phyloP scores from a whole-genome alignment of 2,797 vertebrate species.

The Scolopax rusticola region DNA sequence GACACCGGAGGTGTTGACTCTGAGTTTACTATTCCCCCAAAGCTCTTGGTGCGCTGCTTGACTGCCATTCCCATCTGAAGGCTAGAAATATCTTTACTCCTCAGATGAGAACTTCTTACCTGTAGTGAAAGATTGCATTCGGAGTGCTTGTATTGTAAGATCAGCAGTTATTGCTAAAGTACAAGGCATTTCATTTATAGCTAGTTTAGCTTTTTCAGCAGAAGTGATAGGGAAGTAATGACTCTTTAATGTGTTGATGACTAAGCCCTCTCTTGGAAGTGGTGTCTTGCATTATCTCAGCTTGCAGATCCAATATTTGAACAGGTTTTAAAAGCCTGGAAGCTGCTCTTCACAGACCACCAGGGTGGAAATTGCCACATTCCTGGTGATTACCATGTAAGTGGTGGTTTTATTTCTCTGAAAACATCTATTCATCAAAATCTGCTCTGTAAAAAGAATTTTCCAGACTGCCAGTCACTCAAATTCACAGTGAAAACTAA shows the following conservation, averaged over 20 bases:
- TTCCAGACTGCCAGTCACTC: not conserved
- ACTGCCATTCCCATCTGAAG: not conserved
- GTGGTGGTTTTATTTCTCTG: constrained; percentile 7
- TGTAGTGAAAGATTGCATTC: not conserved
- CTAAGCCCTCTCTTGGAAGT: constrained; percentile 19
- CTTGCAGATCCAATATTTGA: constrained; percentile 35
- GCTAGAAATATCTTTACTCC: not conserved
- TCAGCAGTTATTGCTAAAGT: constrained; percentile 10
- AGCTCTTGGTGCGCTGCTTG: not conserved
- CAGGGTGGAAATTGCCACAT: constrained; percentile 11
- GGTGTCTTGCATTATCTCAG: constrained; percentile 53
- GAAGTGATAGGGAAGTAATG: constrained; percentile 11
- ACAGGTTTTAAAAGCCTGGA: constrained; percentile 39
- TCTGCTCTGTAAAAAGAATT: not conserved
- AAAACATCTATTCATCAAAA: constrained; percentile 41
- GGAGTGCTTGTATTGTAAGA: not conserved
- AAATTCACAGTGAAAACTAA: not conserved
- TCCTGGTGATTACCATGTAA: not conserved
- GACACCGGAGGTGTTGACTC: not conserved
- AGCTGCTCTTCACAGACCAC: not conserved
- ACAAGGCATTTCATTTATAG: not conserved
- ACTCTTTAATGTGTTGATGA: constrained; percentile 44
- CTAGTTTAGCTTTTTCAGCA: not conserved
- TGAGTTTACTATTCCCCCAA: not conserved
- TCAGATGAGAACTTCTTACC: not conserved